phyloP scores from a whole-genome alignment of 2,888 invertebrate genomes.

The Seira musarum region DNA sequence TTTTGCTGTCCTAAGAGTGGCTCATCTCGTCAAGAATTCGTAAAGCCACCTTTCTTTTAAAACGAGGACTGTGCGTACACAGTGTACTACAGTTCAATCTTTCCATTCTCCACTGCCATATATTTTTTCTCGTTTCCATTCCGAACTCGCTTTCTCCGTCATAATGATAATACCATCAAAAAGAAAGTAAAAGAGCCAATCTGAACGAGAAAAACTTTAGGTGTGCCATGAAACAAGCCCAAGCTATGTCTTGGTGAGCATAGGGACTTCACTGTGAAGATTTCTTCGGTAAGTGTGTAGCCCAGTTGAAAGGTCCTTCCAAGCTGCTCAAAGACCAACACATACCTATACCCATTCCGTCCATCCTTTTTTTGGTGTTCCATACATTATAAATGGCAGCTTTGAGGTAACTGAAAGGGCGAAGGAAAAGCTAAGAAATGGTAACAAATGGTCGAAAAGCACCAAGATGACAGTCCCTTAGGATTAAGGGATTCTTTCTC shows the following conservation, averaged over 20 bases:
- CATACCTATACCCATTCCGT: no score
- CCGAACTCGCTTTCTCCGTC: neutral
- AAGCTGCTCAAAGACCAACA: neutral
- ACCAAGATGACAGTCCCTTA: constrained; percentile 44
- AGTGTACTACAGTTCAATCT: neutral
- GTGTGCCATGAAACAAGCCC: neutral
- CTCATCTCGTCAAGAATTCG: neutral
- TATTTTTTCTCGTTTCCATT: neutral
- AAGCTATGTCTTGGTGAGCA: neutral
- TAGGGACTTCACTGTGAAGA: neutral
- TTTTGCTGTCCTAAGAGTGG: neutral
- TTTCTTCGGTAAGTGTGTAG: neutral
- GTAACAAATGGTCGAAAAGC: constrained; percentile 46
- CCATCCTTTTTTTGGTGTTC: neutral
- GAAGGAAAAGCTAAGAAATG: constrained; percentile 17
- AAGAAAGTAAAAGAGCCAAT: neutral
- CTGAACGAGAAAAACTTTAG: neutral
- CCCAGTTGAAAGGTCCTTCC: neutral
- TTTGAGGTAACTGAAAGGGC: neutral
- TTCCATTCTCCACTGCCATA: neutral
- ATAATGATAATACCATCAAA: neutral
- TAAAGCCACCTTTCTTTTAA: neutral
- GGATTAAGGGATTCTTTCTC: constrained; percentile 48
- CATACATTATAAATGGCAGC: no score
- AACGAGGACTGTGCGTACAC: neutral